Evolutionary conservation across 2,113 vertebrate genomes (phyloP).

Genomic region (Trematomus loennbergii): DNA sequence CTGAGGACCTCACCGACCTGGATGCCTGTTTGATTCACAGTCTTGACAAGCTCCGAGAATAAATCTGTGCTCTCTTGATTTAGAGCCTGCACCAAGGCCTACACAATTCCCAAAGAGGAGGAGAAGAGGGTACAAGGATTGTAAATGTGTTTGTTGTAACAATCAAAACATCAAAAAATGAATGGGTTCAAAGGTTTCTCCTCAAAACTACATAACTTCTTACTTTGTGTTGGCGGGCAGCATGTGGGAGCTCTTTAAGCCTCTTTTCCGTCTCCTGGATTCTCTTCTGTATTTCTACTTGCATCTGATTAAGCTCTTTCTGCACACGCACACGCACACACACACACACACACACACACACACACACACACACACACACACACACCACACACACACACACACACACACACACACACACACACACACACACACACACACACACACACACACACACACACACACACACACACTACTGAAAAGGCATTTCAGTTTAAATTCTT

Average conservation of each 20-base stretch:
- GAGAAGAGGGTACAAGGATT: background rate
- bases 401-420: background rate
- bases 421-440: background rate
- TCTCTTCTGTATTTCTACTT: constrained; percentile 64
- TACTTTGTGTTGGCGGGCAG: constrained; percentile 75
- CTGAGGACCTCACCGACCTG: constrained; percentile 71
- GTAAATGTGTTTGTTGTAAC: background rate
- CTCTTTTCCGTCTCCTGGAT: constrained; percentile 71
- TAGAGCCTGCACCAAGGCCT: constrained; percentile 77
- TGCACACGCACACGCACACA: constrained; percentile 11
- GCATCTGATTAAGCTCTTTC: constrained; percentile 74
- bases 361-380: constrained; percentile 29
- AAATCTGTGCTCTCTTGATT: constrained; percentile 68
- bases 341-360: background rate
- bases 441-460: background rate
- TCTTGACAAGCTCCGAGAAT: constrained; percentile 66
- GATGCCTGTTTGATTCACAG: constrained; percentile 61
- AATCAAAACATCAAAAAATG: background rate
- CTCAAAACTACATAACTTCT: background rate
- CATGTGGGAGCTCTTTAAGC: constrained; percentile 70
- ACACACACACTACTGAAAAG: too few relatives aligned
- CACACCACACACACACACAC: background rate
- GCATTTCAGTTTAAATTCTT: too few relatives aligned
- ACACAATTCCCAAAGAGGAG: background rate
- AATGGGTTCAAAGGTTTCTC: background rate